These are phyloP conservation scores for Anthonomus grandis DNA, from an alignment of 1,140 invertebrate species.

Conservation along the genomic window DNA sequence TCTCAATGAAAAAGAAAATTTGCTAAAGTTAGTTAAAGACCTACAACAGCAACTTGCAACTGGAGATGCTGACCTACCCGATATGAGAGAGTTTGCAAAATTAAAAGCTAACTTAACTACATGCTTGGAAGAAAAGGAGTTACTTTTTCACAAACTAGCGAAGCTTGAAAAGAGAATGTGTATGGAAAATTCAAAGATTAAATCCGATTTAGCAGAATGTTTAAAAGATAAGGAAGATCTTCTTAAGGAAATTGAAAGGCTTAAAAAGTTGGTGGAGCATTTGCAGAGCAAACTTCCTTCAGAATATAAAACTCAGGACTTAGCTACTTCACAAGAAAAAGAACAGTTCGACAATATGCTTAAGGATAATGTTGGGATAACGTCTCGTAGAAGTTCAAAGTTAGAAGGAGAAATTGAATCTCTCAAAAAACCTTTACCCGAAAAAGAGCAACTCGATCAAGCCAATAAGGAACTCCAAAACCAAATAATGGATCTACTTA, in stretches of 20 bases:
- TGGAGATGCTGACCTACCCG: not conserved
- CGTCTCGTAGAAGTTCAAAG: slow-evolving; percentile 19
- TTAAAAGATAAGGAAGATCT: slow-evolving; percentile 14
- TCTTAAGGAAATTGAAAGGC: slow-evolving; percentile 11
- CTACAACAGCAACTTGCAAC: slow-evolving; percentile 11
- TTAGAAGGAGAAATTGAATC: slow-evolving; percentile 24
- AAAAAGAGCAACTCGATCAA: too few species aligned
- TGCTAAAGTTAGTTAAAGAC: slow-evolving; percentile 15
- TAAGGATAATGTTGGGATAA: slow-evolving; percentile 16
- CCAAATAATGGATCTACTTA: slow-evolving; percentile 2
- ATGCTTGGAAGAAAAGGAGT: slow-evolving; percentile 17
- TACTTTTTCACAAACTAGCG: slow-evolving; percentile 5
- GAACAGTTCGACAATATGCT: slow-evolving; percentile 28
- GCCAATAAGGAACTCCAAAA: slow-evolving; percentile 10
- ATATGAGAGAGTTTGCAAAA: slow-evolving; percentile 1
- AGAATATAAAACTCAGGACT: not conserved
- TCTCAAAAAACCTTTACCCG: slow-evolving; percentile 1
- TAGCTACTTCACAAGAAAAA: slow-evolving; percentile 23
- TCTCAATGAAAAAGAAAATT: slow-evolving; percentile 8
- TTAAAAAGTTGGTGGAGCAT: slow-evolving; percentile 15
- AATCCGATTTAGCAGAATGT: slow-evolving; percentile 1
- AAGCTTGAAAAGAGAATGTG: slow-evolving; percentile 7
- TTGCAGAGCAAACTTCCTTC: not conserved
- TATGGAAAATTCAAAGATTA: slow-evolving; percentile 5
- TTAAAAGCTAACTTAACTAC: slow-evolving; percentile 3